phyloP scores from a whole-genome alignment of 2,797 vertebrate genomes.

The Onychomys leucogaster region DNA sequence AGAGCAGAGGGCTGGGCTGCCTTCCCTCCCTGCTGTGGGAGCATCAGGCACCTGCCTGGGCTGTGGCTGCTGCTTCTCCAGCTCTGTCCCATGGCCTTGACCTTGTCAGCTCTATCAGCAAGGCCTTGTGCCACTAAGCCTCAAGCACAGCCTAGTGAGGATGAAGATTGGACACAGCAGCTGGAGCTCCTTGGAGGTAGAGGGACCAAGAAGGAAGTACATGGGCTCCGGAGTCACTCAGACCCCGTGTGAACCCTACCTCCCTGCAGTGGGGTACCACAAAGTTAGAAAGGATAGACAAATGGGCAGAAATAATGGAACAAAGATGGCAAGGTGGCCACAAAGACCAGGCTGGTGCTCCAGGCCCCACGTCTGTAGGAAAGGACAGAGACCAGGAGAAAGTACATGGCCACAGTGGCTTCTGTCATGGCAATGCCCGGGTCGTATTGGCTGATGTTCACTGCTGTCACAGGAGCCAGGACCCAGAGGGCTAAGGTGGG shows the following conservation, averaged over 20 bases:
- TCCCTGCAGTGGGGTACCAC: background rate
- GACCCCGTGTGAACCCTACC: background rate
- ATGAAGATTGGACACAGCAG: background rate
- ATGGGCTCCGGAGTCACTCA: background rate
- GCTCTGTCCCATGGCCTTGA: background rate
- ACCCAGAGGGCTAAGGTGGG: background rate
- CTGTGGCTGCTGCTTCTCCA: background rate
- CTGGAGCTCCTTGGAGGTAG: background rate
- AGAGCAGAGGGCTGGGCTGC: background rate
- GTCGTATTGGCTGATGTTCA: background rate
- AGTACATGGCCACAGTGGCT: background rate
- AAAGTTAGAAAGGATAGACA: background rate
- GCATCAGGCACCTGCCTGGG: background rate
- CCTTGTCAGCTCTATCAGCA: background rate
- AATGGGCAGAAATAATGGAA: background rate
- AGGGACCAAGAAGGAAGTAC: background rate
- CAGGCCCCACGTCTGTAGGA: background rate
- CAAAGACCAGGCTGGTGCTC: background rate
- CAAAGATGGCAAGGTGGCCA: background rate
- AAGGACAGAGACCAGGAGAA: conserved; percentile 25
- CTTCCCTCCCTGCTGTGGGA: background rate
- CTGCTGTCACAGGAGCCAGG: background rate
- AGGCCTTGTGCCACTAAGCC: background rate
- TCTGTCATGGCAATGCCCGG: background rate
- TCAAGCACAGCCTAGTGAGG: background rate